These are phyloP conservation scores for Leptoclinus maculatus DNA, from an alignment of 2,797 vertebrate species.

Conservation along the genomic window DNA sequence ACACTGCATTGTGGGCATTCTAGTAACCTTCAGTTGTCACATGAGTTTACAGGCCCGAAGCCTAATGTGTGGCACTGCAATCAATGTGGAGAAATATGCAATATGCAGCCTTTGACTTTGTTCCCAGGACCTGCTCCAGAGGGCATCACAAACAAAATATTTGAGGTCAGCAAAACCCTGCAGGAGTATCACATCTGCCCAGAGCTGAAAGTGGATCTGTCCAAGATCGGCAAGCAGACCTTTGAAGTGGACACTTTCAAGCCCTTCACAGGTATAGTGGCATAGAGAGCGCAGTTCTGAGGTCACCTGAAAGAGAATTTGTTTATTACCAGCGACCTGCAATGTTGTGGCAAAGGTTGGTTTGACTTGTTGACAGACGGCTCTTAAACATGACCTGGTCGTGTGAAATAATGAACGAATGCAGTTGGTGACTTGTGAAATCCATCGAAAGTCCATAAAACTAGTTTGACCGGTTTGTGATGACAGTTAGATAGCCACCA, in stretches of 20 bases:
- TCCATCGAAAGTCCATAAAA: background rate
- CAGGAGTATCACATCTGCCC: conserved; percentile 97
- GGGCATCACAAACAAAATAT: conserved; percentile 96
- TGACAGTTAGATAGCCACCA: background rate
- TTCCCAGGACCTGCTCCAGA: conserved; percentile 94
- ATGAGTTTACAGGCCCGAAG: background rate
- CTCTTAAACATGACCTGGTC: background rate
- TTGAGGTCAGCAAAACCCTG: conserved; percentile 94
- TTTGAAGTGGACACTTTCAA: conserved; percentile 97
- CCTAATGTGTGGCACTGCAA: background rate
- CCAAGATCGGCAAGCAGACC: conserved; percentile 93
- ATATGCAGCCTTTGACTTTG: conserved; percentile 3
- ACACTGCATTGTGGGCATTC: background rate
- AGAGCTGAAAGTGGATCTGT: conserved; percentile 92
- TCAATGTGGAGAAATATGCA: background rate
- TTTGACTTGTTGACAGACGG: background rate
- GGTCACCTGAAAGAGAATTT: background rate
- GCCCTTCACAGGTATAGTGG: conserved; percentile 90
- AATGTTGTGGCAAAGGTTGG: background rate
- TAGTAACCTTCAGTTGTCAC: background rate
- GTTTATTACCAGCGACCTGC: background rate
- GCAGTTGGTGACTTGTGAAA: background rate
- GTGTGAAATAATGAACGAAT: background rate
- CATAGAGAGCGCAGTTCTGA: background rate
- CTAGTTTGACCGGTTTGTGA: background rate